Evolutionary conservation across 2,888 invertebrate genomes (phyloP).

Genomic region (Aproaerema taeniolella): DNA sequence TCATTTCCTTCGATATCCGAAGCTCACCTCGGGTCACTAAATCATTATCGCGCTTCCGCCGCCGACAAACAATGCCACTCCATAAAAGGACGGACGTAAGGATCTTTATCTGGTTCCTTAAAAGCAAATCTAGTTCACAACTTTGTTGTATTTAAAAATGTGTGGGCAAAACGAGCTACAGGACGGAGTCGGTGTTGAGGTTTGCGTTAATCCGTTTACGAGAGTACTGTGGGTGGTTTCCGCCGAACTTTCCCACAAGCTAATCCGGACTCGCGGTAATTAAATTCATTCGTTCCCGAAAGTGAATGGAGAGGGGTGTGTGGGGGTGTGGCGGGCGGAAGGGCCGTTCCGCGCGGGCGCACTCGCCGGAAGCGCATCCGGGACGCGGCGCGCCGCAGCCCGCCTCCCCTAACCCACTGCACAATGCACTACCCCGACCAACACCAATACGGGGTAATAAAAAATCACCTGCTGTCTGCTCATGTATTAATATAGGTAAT

Average conservation of each 20-base stretch:
- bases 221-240: constrained; percentile 8
- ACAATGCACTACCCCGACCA: constrained; percentile 29
- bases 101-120: neutral
- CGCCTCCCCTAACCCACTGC: constrained; percentile 35
- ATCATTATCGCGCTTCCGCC: constrained; percentile 65
- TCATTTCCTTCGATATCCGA: constrained; percentile 73
- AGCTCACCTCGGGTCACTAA: constrained; percentile 65
- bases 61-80: constrained; percentile 15
- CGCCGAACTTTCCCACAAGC: constrained; percentile 29
- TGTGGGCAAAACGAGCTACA: constrained; percentile 5
- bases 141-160: neutral
- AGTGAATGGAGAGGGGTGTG: constrained; percentile 58
- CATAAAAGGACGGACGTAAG: constrained; percentile 2
- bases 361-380: constrained; percentile 70
- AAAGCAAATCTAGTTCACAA: neutral
- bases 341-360: constrained; percentile 68
- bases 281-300: constrained; percentile 39
- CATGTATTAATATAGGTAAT: too few species aligned
- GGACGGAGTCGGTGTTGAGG: too few species aligned
- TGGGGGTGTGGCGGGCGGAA: constrained; percentile 69
- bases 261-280: constrained; percentile 34
- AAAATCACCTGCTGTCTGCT: too few species aligned
- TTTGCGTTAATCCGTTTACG: constrained; percentile 4
- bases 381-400: constrained; percentile 62
- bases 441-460: too few species aligned